A percentile compares a stretch with the other conserved stretches of the same genome.
These are phyloP conservation scores for Melanotaenia nigrans DNA, from an alignment of 2,797 vertebrate species.

Conservation along the genomic window DNA sequence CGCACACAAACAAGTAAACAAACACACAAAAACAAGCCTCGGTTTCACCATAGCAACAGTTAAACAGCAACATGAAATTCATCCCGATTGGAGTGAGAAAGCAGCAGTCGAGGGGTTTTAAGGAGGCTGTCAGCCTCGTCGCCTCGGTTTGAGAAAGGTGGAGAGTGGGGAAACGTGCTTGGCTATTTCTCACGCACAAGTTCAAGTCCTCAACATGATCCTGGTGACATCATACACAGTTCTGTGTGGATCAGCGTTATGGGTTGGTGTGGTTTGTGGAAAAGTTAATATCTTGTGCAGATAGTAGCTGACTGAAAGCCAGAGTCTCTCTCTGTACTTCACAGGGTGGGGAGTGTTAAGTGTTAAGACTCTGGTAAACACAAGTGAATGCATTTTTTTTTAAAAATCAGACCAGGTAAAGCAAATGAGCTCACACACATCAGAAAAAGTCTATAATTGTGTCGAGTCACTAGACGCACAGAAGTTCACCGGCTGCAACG, in stretches of 20 bases:
- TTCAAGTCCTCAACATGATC: conserved; percentile 30
- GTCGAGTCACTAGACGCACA: conserved; percentile 40
- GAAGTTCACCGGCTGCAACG: conserved; percentile 43
- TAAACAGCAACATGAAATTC: conserved; percentile 52
- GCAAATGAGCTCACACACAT: conserved; percentile 33
- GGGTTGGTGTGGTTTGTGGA: conserved; percentile 8
- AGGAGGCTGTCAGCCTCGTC: conserved; percentile 18
- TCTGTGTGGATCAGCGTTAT: background rate
- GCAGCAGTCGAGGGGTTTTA: conserved; percentile 11
- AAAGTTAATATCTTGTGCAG: conserved; percentile 52
- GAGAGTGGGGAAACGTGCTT: background rate
- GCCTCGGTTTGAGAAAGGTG: background rate
- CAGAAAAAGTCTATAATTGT: conserved; percentile 42
- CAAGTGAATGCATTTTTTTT: conserved; percentile 10
- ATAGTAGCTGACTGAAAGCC: conserved; percentile 36
- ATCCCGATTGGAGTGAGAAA: conserved; percentile 27
- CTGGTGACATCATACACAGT: conserved; percentile 13
- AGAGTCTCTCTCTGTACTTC: conserved; percentile 14
- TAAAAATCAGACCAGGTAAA: background rate
- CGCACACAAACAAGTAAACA: conserved; percentile 30
- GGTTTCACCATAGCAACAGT: conserved; percentile 68
- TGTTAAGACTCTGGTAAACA: conserved; percentile 8
- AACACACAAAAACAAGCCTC: conserved; percentile 41
- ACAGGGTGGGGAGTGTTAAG: conserved; percentile 24
- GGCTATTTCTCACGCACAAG: background rate